Conservation (phyloP, 2,113 vertebrate species). For the Zosterops lateralis region DNA sequence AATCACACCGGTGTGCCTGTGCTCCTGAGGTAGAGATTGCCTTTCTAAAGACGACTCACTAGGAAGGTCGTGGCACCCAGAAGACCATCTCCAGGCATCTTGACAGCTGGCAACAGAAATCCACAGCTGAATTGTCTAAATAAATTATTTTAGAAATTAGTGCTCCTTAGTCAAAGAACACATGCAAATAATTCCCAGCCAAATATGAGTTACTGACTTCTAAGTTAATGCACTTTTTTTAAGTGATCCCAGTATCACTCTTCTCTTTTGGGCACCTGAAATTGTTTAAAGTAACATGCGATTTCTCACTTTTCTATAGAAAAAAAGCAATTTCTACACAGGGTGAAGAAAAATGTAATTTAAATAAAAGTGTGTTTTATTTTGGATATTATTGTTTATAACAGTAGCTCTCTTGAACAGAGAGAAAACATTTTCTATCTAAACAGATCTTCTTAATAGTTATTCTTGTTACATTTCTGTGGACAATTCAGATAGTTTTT, state of each 20-base stretch:
- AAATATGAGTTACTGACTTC: neutral
- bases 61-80: too few relatives aligned
- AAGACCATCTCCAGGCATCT: too few relatives aligned
- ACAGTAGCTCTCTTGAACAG: neutral
- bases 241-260: neutral
- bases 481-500: neutral
- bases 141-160: constrained; percentile 9
- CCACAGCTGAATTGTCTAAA: neutral
- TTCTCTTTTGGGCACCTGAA: constrained; percentile 12
- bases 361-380: neutral
- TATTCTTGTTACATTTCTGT: neutral
- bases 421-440: neutral
- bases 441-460: neutral
- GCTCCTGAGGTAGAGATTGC: too few relatives aligned
- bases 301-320: neutral
- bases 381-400: neutral
- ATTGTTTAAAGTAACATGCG: neutral
- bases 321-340: neutral
- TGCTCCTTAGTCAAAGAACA: neutral
- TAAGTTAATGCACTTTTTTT: neutral
- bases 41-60: too few relatives aligned
- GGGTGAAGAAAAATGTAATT: neutral
- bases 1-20: too few relatives aligned
- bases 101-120: neutral
- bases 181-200: constrained; percentile 7